Conservation (phyloP, 2,888 invertebrate genomes). For the Agrochola lychnidis region DNA sequence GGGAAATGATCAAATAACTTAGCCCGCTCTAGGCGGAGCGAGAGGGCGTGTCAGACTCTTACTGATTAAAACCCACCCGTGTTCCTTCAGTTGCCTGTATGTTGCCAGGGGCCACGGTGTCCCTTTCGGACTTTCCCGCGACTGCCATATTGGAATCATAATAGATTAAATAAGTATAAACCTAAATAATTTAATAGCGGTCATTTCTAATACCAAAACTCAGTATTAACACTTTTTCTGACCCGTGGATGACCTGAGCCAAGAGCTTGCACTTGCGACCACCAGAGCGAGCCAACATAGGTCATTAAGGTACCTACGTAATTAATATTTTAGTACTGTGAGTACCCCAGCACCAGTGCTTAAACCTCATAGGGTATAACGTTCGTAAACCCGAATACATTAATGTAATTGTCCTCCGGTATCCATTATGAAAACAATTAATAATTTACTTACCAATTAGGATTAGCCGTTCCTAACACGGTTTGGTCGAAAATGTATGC, state of each 20-base stretch:
- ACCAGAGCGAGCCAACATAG: background rate
- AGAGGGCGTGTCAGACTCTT: too few species aligned
- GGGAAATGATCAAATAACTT: too few species aligned
- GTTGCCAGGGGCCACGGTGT: too few species aligned
- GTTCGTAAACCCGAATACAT: constrained; percentile 33
- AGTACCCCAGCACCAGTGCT: background rate
- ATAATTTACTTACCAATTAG: constrained; percentile 51
- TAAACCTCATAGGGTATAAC: constrained; percentile 12
- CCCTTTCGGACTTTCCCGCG: too few species aligned
- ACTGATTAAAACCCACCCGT: too few species aligned
- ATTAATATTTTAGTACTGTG: constrained; percentile 25
- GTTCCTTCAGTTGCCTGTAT: too few species aligned
- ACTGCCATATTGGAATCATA: background rate
- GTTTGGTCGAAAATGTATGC: constrained; percentile 24
- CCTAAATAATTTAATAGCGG: background rate
- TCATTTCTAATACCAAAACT: background rate
- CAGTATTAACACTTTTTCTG: background rate
- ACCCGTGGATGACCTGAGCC: background rate
- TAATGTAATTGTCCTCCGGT: constrained; percentile 26
- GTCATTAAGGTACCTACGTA: background rate
- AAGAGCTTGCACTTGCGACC: background rate
- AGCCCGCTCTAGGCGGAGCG: too few species aligned
- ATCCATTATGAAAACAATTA: constrained; percentile 40
- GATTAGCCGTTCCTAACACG: constrained; percentile 22
- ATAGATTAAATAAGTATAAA: background rate